phyloP scores from a whole-genome alignment of 2,797 vertebrate species.

The Sylvia borin region DNA sequence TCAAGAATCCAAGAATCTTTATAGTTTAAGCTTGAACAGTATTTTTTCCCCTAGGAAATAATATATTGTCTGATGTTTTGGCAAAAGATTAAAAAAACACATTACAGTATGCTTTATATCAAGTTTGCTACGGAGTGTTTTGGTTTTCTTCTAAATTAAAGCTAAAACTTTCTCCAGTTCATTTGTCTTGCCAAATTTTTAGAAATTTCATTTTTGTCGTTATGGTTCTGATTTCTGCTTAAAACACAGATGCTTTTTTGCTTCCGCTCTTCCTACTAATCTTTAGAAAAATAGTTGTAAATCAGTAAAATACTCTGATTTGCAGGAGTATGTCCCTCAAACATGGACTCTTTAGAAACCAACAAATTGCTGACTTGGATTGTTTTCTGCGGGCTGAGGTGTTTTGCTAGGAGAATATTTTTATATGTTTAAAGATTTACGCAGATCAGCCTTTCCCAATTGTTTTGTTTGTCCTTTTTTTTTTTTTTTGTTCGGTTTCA shows the following conservation, averaged over 20 bases:
- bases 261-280: background rate
- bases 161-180: background rate
- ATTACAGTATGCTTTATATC: background rate
- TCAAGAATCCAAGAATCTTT: background rate
- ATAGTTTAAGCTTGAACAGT: background rate
- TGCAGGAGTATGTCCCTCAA: background rate
- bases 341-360: background rate
- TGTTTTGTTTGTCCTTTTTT: background rate
- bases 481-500: background rate
- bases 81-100: background rate
- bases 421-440: background rate
- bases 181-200: background rate
- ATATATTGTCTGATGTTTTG: background rate
- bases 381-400: background rate
- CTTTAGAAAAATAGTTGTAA: background rate
- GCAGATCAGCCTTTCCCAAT: background rate
- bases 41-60: background rate
- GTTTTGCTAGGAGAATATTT: background rate
- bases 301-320: background rate
- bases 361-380: accelerated
- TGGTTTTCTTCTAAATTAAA: background rate
- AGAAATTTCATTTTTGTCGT: background rate
- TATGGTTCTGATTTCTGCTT: background rate
- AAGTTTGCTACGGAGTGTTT: background rate
- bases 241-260: background rate